These are phyloP conservation scores for Erebia ligea DNA, from an alignment of 2,888 invertebrate genomes.

Conservation along the genomic window DNA sequence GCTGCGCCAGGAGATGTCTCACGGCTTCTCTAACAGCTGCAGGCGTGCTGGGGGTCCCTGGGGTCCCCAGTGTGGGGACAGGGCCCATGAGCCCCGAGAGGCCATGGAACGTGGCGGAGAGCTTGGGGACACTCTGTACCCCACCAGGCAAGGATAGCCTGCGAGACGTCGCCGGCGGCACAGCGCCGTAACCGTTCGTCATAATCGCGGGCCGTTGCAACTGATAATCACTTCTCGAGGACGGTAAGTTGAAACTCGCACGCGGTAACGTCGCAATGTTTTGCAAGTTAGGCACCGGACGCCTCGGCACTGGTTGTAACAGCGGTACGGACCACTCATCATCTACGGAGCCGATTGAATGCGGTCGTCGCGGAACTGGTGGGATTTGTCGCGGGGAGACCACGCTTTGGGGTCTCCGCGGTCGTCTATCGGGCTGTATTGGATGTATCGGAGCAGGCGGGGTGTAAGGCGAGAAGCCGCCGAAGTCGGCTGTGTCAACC, in stretches of 20 bases:
- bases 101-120: constrained; percentile 86
- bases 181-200: constrained; percentile 78
- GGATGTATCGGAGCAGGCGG: constrained; percentile 76
- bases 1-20: constrained; percentile 86
- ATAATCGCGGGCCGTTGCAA: constrained; percentile 81
- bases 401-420: constrained; percentile 82
- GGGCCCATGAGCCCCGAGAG: constrained; percentile 67
- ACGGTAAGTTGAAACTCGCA: constrained; percentile 81
- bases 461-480: constrained; percentile 82
- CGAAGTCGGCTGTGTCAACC: constrained; percentile 63
- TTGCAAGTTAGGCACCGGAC: constrained; percentile 72
- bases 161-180: constrained; percentile 77
- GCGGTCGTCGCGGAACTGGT: constrained; percentile 78
- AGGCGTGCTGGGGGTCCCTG: constrained; percentile 81
- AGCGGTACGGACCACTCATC: constrained; percentile 76
- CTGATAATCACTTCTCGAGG: constrained; percentile 85
- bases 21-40: constrained; percentile 88
- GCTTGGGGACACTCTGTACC: constrained; percentile 79
- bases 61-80: constrained; percentile 61
- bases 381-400: constrained; percentile 70
- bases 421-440: constrained; percentile 57
- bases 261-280: constrained; percentile 72
- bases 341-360: constrained; percentile 83
- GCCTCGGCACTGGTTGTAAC: constrained; percentile 81
- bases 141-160: constrained; percentile 82